Conservation (phyloP, 2,888 invertebrate species). For the Zonitis immaculata region DNA sequence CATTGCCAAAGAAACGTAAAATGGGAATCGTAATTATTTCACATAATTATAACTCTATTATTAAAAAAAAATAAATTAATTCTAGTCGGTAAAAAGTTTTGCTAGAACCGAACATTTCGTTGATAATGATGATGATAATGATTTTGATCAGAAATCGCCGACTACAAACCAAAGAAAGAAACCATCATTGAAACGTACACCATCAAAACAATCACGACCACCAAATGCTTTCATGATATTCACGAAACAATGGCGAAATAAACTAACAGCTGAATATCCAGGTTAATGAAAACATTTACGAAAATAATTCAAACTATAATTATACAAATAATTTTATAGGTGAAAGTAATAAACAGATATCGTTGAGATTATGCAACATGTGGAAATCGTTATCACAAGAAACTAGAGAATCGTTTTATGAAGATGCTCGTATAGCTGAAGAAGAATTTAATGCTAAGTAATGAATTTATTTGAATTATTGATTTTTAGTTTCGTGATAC, state of each 20-base stretch:
- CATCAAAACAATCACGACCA: slow-evolving; percentile 45
- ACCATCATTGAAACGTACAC: neutral
- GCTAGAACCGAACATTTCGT: neutral
- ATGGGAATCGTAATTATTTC: neutral
- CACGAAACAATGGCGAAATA: slow-evolving; percentile 51
- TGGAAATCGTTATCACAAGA: slow-evolving; percentile 49
- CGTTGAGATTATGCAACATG: slow-evolving; percentile 49
- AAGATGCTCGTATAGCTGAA: slow-evolving; percentile 45
- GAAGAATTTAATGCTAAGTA: slow-evolving; percentile 49
- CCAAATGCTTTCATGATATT: slow-evolving; percentile 55
- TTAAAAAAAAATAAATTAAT: neutral
- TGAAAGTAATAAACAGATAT: slow-evolving; percentile 51
- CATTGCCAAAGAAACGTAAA: neutral
- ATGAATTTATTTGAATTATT: neutral
- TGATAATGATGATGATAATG: no score
- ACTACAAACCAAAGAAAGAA: neutral
- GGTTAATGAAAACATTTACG: no score
- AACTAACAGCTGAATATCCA: slow-evolving; percentile 48
- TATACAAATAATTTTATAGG: no score
- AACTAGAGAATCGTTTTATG: slow-evolving; percentile 47
- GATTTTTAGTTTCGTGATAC: no score
- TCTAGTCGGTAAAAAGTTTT: neutral
- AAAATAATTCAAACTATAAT: no score
- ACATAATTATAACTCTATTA: neutral
- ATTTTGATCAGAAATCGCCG: no score